phyloP scores from a whole-genome alignment of 2,888 invertebrate genomes.

The Xestobium rufovillosum region DNA sequence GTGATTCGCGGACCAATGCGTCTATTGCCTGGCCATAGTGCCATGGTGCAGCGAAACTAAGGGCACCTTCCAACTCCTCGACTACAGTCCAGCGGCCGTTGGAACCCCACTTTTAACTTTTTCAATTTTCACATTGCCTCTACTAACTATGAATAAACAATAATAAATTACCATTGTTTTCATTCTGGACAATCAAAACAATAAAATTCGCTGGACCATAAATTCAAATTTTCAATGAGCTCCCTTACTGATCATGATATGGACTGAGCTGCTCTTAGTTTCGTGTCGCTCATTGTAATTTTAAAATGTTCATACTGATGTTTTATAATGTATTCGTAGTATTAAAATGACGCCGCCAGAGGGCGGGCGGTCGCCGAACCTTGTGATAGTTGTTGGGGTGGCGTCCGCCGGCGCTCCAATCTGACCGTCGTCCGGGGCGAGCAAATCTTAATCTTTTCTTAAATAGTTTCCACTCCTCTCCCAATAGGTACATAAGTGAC shows the following conservation, averaged over 20 bases:
- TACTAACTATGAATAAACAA: no score
- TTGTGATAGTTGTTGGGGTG: constrained; percentile 41
- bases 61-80: constrained; percentile 25
- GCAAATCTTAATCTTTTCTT: no score
- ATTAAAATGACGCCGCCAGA: constrained; percentile 28
- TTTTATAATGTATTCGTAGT: constrained; percentile 36
- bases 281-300: constrained; percentile 36
- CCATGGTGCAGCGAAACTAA: constrained; percentile 37
- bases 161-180: no score
- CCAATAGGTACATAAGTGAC: no score
- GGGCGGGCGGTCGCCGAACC: constrained; percentile 29
- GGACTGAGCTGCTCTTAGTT: constrained; percentile 40
- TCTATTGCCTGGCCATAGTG: constrained; percentile 33
- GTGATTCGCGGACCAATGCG: constrained; percentile 43
- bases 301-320: constrained; percentile 37
- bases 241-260: no score
- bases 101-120: constrained; percentile 3
- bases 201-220: no score
- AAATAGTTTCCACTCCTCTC: no score
- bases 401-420: constrained; percentile 23
- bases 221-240: no score
- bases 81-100: constrained; percentile 1
- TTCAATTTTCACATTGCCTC: no score
- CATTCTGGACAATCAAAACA: no score
- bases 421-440: constrained; percentile 21